Evolutionary conservation across 2,888 invertebrate genomes (phyloP), one percentile per base, ranked within the genome.

Genomic region (Vandiemenella viatica): DNA sequence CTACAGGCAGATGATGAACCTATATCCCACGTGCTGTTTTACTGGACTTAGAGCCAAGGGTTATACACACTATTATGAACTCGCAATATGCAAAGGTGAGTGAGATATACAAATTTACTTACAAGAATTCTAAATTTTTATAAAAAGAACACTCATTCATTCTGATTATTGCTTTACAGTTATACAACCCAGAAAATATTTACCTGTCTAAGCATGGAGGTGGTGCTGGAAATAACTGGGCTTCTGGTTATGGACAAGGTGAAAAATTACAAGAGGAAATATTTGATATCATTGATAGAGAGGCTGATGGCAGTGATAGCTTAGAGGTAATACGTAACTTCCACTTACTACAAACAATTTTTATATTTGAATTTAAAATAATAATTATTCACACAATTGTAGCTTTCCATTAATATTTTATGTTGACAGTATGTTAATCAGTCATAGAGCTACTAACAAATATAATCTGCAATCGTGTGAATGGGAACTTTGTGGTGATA

Each of bases 141-240:
- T 32, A n/a, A 4, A 32, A 4, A 32, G 2, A 32, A 32, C n/a
- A 32, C 4, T 32, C 2, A 32, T 32, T 32, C 4, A n/a, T n/a
- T n/a, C n/a, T n/a, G n/a, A n/a, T n/a, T n/a, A n/a, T n/a, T n/a
- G n/a, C n/a, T n/a, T 69, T 67, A 17, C 56, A 87, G 80, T 71
- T 98, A 13, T 97, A 96, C 66, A 98, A 98, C 68, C 92, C 90
- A 49, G 97, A 98, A 68, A 97, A 98, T 71, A 84, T 96, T 15
- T 96, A 90, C 65, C 65, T 96, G 48, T 92, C 93, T 0, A 93
- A 95, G 68, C 87, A 95, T 65, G 98, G 97, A 7, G 97, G 96
- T 47, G 97, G 98, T 50, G 98, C 98, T 5, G 98, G 98, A 44
- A 98, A 98, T 65, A 97, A 97, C 66, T 98, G 98, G 98, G 97